These are phyloP conservation scores for Panthera uncia DNA, from an alignment of 2,113 vertebrate species.

Conservation along the genomic window DNA sequence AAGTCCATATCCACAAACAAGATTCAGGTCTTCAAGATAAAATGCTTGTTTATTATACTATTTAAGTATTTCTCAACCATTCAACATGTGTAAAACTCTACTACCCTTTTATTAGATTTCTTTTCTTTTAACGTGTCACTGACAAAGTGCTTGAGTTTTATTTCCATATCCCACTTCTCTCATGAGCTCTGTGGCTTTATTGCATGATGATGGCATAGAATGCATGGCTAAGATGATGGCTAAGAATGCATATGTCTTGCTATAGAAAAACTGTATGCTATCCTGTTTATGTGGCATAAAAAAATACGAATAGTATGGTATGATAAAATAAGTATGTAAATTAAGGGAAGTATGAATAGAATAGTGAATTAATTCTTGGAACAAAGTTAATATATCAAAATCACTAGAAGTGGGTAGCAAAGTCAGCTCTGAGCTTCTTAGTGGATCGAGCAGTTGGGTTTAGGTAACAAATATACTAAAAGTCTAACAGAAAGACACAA, in stretches of 20 bases:
- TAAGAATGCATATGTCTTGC: not conserved
- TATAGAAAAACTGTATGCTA: not conserved
- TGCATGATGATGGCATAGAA: not conserved
- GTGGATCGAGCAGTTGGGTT: not conserved
- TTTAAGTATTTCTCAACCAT: not conserved
- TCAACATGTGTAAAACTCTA: not conserved
- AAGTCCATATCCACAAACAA: not conserved
- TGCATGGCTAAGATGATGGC: not conserved
- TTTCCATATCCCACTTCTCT: not conserved
- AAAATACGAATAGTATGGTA: not conserved
- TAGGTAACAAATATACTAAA: constrained; percentile 16
- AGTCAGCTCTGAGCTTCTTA: not conserved
- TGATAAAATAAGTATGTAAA: not conserved
- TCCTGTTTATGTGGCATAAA: not conserved
- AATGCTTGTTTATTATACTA: not conserved
- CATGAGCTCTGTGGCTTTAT: not conserved
- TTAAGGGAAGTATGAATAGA: not conserved
- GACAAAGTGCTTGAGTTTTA: not conserved
- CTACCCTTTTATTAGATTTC: not conserved
- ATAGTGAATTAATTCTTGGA: not conserved
- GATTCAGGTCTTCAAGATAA: not conserved
- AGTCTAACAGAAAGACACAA: not conserved
- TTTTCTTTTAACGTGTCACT: not conserved
- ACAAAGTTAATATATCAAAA: not conserved
- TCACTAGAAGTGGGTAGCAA: not conserved